phyloP scores from a whole-genome alignment of 1,140 invertebrate species.

The Kradibia gibbosae region DNA sequence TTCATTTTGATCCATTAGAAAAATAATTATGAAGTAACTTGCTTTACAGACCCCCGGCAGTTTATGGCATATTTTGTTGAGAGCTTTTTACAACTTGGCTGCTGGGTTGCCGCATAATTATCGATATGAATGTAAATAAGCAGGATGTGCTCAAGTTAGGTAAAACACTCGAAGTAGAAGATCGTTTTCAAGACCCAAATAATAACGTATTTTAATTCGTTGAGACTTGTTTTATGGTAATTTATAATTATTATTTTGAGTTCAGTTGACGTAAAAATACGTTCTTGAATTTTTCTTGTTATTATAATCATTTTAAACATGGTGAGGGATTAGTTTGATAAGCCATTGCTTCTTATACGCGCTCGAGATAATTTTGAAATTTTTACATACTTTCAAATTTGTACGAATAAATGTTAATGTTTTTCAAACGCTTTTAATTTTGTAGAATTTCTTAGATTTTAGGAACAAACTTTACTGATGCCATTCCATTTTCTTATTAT shows the following conservation, averaged over 20 bases:
- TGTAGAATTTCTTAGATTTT: background rate
- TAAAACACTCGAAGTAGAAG: background rate
- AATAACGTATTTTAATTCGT: background rate
- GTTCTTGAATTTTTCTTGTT: no score
- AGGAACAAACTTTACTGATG: background rate
- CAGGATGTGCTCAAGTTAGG: background rate
- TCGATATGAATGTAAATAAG: background rate
- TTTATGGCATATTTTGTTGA: background rate
- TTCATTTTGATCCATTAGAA: conserved; percentile 6
- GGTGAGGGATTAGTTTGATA: background rate
- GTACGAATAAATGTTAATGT: background rate
- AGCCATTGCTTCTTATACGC: background rate
- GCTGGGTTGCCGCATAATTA: background rate
- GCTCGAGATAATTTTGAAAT: background rate
- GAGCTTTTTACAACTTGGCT: background rate
- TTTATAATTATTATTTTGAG: background rate
- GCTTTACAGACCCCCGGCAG: background rate
- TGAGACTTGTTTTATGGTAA: background rate
- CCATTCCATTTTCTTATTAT: background rate
- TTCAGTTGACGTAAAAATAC: background rate
- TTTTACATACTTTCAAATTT: background rate
- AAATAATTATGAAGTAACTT: background rate
- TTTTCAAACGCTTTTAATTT: background rate
- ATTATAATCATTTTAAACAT: no score
- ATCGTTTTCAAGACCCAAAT: background rate